These are phyloP conservation scores for Bombus consobrinus DNA, from an alignment of 1,140 invertebrate species.

Conservation along the genomic window DNA sequence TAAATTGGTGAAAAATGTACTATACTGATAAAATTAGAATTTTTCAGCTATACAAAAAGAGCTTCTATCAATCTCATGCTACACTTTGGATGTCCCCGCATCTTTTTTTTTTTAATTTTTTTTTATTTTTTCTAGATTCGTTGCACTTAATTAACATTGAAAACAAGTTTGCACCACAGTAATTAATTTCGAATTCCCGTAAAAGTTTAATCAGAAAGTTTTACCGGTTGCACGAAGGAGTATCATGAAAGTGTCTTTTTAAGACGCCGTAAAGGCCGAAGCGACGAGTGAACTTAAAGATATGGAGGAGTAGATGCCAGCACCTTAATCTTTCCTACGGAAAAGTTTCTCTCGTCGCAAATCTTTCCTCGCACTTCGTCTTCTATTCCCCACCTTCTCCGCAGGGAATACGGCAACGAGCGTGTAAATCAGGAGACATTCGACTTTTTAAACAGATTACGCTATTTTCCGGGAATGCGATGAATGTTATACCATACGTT, in stretches of 20 bases:
- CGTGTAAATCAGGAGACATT: constrained; percentile 68
- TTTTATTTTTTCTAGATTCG: not conserved
- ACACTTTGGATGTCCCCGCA: not conserved
- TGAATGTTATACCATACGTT: not conserved
- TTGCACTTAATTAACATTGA: constrained; percentile 55
- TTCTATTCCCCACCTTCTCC: not conserved
- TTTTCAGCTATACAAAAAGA: too few relatives aligned
- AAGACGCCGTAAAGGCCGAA: constrained; percentile 62
- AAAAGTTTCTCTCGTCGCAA: constrained; percentile 68
- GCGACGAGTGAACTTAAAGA: constrained; percentile 71
- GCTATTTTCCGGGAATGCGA: constrained; percentile 9
- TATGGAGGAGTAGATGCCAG: constrained; percentile 66
- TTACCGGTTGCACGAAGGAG: constrained; percentile 2
- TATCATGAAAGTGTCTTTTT: constrained; percentile 65
- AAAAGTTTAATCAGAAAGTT: constrained; percentile 69
- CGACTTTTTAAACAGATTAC: constrained; percentile 71
- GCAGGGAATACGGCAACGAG: constrained; percentile 54
- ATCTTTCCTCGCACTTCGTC: constrained; percentile 53
- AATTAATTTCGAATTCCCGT: constrained; percentile 68
- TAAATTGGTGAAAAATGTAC: not conserved
- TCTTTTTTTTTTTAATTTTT: not conserved
- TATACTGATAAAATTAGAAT: not conserved
- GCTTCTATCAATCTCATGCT: not conserved
- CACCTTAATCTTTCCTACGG: constrained; percentile 68
- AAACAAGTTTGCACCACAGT: constrained; percentile 56